Evolutionary conservation across 1,140 invertebrate species (phyloP).

Genomic region (Eueides isabella): DNA sequence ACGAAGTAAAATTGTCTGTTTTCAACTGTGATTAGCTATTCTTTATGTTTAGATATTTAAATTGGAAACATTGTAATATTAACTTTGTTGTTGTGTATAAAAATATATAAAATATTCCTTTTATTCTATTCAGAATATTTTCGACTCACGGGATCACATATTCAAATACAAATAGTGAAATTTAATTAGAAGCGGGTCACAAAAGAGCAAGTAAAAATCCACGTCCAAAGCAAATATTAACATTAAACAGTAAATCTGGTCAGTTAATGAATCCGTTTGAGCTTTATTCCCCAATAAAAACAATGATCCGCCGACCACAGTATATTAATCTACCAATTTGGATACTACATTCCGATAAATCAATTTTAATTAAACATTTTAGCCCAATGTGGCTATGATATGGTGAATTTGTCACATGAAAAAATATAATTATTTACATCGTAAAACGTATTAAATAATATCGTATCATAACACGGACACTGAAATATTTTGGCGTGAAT

Average conservation of each 20-base stretch:
- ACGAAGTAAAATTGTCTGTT: conserved; percentile 28
- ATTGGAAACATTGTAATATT: conserved; percentile 1
- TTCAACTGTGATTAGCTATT: conserved; percentile 5
- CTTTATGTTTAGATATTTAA: conserved; percentile 19
- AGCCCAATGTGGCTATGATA: conserved; percentile 41
- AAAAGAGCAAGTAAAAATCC: conserved; percentile 31
- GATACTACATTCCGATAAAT: conserved; percentile 62
- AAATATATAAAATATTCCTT: background rate
- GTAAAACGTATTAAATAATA: conserved; percentile 35
- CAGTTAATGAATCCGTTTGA: conserved; percentile 38
- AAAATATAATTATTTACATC: conserved; percentile 56
- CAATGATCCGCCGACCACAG: conserved; percentile 65
- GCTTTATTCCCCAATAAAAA: conserved; percentile 55
- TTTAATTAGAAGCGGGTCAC: conserved; percentile 13
- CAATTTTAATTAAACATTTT: conserved; percentile 69
- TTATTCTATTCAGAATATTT: background rate
- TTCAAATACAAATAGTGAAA: conserved; percentile 6
- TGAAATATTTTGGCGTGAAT: conserved; percentile 54
- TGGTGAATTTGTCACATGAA: conserved; percentile 50
- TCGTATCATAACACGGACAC: conserved; percentile 44
- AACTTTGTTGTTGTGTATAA: background rate
- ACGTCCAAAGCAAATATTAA: conserved; percentile 38
- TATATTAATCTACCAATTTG: conserved; percentile 67
- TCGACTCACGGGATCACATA: background rate
- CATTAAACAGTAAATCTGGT: conserved; percentile 24